phyloP scores from a whole-genome alignment of 2,888 invertebrate genomes.

The Chymomyza fuscimana region DNA sequence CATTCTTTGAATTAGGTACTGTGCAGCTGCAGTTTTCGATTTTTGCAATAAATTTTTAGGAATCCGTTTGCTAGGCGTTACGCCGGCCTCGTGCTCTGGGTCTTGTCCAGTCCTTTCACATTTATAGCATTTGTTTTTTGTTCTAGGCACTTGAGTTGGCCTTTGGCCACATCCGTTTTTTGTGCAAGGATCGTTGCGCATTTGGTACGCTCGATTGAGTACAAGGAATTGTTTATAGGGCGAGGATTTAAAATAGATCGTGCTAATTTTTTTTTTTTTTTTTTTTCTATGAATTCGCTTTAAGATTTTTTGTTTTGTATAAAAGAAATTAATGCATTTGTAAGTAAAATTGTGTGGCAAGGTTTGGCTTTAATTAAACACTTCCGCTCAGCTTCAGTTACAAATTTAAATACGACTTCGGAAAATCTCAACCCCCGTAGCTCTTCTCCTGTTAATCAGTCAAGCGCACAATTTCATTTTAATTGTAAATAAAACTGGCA shows the following conservation, averaged over 20 bases:
- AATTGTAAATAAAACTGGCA: conserved; percentile 69
- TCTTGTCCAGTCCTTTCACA: conserved; percentile 7
- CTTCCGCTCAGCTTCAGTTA: background rate
- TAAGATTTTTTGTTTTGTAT: background rate
- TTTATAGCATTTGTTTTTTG: conserved; percentile 26
- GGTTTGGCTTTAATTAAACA: background rate
- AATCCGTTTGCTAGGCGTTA: conserved; percentile 40
- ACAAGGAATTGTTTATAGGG: conserved; percentile 14
- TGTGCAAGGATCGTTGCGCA: conserved; percentile 31
- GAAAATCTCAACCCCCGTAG: background rate
- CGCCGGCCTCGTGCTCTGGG: conserved; percentile 61
- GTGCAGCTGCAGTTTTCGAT: conserved; percentile 26
- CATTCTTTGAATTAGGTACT: conserved; percentile 1
- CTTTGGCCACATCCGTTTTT: conserved; percentile 65
- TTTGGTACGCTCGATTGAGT: conserved; percentile 58
- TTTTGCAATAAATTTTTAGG: conserved; percentile 41
- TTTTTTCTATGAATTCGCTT: background rate
- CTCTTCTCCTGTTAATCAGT: conserved; percentile 25
- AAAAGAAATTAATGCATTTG: background rate
- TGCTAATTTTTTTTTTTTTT: conserved; percentile 42
- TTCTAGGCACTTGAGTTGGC: conserved; percentile 51
- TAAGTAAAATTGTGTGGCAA: background rate
- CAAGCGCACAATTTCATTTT: conserved; percentile 71
- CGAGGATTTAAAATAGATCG: conserved; percentile 45
- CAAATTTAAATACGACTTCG: background rate